Evolutionary conservation across 1,140 invertebrate genomes (phyloP).

Genomic region (Trichonephila clavipes): DNA sequence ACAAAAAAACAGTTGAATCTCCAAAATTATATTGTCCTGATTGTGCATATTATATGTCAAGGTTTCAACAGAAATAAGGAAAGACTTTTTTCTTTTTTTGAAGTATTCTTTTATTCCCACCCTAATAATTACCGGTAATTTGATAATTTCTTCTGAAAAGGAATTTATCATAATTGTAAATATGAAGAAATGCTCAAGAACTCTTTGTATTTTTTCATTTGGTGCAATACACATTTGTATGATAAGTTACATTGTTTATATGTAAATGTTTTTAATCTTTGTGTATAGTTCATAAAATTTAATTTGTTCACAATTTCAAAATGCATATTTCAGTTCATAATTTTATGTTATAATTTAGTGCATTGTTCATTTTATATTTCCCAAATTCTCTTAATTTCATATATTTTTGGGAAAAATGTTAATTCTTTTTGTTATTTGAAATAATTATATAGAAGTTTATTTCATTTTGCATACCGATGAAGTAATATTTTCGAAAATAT

Average conservation of each 20-base stretch:
- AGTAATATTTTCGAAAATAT: not conserved
- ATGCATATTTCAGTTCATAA: not conserved
- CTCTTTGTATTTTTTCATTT: not conserved
- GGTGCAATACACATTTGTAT: slow-evolving; percentile 33
- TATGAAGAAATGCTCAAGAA: slow-evolving; percentile 47
- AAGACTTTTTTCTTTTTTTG: not conserved
- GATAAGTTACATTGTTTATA: not conserved
- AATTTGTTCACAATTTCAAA: not conserved
- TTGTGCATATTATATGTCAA: slow-evolving; percentile 95
- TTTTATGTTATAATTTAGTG: not conserved
- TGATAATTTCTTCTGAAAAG: not conserved
- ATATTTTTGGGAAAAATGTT: not conserved
- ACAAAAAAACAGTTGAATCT: slow-evolving; percentile 88
- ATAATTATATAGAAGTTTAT: not conserved
- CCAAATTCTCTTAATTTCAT: not conserved
- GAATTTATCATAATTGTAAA: slow-evolving; percentile 1
- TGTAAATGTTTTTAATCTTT: slow-evolving; percentile 27
- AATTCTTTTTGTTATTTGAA: not conserved
- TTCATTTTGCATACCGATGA: not conserved
- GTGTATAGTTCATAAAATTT: slow-evolving; percentile 29
- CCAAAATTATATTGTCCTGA: slow-evolving; percentile 91
- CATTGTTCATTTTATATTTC: not conserved
- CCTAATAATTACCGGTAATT: not conserved
- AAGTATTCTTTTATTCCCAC: not conserved
- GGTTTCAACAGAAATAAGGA: slow-evolving; percentile 82